Evolutionary conservation across 2,797 vertebrate species (phyloP).

Genomic region (Gobio occitaniae): DNA sequence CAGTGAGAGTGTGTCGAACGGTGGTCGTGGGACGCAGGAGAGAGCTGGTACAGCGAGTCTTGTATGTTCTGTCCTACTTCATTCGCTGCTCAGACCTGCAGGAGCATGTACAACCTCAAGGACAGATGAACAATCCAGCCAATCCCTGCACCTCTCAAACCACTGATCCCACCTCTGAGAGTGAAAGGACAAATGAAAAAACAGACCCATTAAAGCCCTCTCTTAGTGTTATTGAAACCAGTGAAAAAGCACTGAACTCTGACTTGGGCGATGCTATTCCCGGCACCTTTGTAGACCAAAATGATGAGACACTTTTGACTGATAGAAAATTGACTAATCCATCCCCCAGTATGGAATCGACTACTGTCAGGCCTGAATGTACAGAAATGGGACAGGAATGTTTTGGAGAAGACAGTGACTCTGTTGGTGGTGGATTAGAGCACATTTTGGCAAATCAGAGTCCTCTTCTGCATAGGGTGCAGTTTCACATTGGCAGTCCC

Average conservation of each 20-base stretch:
- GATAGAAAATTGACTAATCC: constrained; percentile 22
- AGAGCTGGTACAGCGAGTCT: constrained; percentile 84
- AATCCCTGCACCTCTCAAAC: constrained; percentile 48
- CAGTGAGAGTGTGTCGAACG: constrained; percentile 83
- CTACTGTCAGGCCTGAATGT: neutral
- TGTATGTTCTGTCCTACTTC: constrained; percentile 88
- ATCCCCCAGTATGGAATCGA: constrained; percentile 1
- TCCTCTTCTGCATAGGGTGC: constrained; percentile 74
- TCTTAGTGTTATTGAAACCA: constrained; percentile 73
- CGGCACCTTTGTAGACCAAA: constrained; percentile 26
- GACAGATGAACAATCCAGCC: constrained; percentile 38
- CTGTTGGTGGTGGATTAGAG: constrained; percentile 66
- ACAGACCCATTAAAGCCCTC: constrained; percentile 13
- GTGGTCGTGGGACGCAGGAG: constrained; percentile 85
- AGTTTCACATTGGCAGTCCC: constrained; percentile 85
- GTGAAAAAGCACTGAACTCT: constrained; percentile 33
- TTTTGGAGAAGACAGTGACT: constrained; percentile 58
- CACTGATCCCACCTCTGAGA: constrained; percentile 59
- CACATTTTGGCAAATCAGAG: constrained; percentile 63
- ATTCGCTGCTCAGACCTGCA: constrained; percentile 88
- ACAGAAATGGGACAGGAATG: constrained; percentile 51
- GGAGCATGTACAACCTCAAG: constrained; percentile 77
- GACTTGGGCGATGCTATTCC: constrained; percentile 56
- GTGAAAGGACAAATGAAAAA: constrained; percentile 69
- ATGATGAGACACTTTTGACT: neutral